Percentiles rank a stretch among this genome's conserved stretches.
These are phyloP conservation scores for Falco concolor DNA, from an alignment of 2,797 vertebrate genomes.

Conservation along the genomic window DNA sequence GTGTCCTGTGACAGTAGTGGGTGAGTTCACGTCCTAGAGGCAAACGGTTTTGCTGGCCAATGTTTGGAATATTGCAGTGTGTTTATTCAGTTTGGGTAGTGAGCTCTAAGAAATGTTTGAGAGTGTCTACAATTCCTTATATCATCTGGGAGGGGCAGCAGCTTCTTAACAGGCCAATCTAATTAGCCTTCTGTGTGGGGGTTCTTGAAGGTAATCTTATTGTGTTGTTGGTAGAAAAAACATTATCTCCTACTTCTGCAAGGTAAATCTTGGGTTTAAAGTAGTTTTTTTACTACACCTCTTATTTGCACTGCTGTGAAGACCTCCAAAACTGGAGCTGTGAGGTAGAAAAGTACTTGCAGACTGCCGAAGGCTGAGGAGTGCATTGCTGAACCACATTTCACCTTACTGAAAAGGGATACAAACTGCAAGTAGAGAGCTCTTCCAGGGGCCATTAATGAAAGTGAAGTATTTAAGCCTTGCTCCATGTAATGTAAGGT, in stretches of 20 bases:
- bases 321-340: background rate
- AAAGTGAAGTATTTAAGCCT: background rate
- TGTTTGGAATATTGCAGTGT: no score
- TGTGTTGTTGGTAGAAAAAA: background rate
- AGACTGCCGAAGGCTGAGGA: accelerated
- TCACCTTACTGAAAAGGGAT: accelerated
- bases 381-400: accelerated
- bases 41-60: background rate
- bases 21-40: background rate
- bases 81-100: background rate
- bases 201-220: background rate
- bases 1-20: background rate
- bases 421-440: background rate
- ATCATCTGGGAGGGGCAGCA: background rate
- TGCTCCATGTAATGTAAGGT: accelerated
- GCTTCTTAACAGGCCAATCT: no score
- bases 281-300: background rate
- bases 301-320: background rate
- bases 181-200: background rate
- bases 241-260: background rate
- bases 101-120: background rate
- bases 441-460: background rate
- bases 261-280: background rate
- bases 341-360: background rate
- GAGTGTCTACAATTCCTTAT: accelerated